Conservation (phyloP, 2,888 invertebrate genomes). For the Harpalus rubripes region DNA sequence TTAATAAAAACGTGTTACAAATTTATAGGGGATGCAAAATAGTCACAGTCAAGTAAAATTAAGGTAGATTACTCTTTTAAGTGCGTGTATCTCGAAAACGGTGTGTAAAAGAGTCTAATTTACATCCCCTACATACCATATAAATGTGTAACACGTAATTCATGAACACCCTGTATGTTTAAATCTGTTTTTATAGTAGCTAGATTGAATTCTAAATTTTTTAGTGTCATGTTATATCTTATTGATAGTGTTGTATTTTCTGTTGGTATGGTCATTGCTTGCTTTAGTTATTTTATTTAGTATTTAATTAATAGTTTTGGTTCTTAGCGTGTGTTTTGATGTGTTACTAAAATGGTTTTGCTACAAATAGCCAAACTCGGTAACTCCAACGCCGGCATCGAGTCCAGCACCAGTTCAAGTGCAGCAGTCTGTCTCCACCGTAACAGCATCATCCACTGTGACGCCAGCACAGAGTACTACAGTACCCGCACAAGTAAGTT, state of each 20-base stretch:
- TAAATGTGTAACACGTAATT: no score
- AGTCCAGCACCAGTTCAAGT: constrained; percentile 72
- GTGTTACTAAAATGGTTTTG: constrained; percentile 70
- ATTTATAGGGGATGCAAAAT: no score
- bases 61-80: no score
- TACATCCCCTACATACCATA: no score
- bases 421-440: constrained; percentile 73
- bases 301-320: constrained; percentile 41
- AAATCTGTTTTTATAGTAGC: constrained; percentile 16
- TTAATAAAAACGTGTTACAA: no score
- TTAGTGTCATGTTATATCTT: constrained; percentile 7
- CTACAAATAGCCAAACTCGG: constrained; percentile 72
- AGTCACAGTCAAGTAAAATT: no score
- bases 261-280: constrained; percentile 67
- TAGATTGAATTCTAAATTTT: constrained; percentile 27
- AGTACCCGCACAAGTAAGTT: constrained; percentile 70
- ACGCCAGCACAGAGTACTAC: constrained; percentile 74
- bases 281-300: constrained; percentile 50
- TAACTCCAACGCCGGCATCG: constrained; percentile 74
- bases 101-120: no score
- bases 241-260: constrained; percentile 66
- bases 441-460: constrained; percentile 75
- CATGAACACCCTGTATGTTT: no score
- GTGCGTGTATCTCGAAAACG: no score
- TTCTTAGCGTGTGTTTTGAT: constrained; percentile 21